Base-by-base conservation (phyloP, 1,140 invertebrate genomes). In the Ips typographus region DNA sequence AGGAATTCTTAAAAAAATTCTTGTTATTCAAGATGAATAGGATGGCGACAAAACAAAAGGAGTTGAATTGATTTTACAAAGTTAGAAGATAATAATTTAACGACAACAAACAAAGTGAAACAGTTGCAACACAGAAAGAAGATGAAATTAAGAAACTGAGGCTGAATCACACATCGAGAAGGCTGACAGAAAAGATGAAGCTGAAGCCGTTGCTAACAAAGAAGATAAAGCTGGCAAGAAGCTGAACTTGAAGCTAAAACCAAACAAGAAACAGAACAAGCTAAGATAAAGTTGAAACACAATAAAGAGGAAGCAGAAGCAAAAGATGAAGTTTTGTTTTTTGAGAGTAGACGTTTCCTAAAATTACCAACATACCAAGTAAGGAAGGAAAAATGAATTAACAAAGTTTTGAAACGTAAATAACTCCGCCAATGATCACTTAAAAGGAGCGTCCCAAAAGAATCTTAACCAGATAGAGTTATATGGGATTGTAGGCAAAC, bases 401-500 rank as follows among this genome's bases (percentile, higher is more conserved):
- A 22, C 22, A 22, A 22, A 22, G 22, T 22, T 22, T 22, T 22
- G 22, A 22, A 22, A 22, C 22, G 22, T 22, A 22, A 22, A 22
- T 22, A 22, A 22, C 52, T 55, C 8, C 52, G 52, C 52, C 52
- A 55, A 7, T 55, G 52, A 37, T 51, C 61, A 40, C 42, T 8
- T 36, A 39, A 63, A 43, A 43, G 42, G 61, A 44, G 61, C 61
- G 44, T 22, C 44, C 44, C 44, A 49, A 63, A 63, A 63, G 53
- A 52, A 63, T 44, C 53, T 39, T 40, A 63, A 63, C 61, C 40
- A 40, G 61, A 63, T 63, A 63, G 61, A 63, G 61, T 63, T 63
- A 52, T 63, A 49, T 63, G 53, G 61, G 47, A 63, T 63, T 63
- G 61, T 63, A 63, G 61, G 61, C 61, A 63, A 63, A 63, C 61